Conservation (phyloP, 2,113 vertebrate species). For the Thymallus thymallus region DNA sequence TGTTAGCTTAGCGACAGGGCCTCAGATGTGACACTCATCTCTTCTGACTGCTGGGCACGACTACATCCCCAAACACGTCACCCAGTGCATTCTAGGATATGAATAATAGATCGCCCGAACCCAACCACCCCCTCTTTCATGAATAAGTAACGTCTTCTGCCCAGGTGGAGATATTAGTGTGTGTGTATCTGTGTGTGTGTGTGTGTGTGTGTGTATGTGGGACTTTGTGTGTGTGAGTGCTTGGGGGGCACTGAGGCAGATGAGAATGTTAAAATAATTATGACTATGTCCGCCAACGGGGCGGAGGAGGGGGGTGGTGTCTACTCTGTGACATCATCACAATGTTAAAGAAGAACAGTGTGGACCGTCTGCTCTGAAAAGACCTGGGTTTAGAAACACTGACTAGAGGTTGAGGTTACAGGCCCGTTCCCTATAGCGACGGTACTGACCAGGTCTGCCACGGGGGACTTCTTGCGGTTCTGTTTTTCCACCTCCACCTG, state of each 20-base stretch:
- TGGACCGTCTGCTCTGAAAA: neutral
- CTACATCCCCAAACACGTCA: constrained; percentile 49
- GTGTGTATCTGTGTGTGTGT: neutral
- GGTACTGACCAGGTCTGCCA: constrained; percentile 90
- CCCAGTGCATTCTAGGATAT: constrained; percentile 52
- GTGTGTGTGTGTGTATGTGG: neutral
- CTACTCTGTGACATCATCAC: neutral
- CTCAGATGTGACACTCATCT: constrained; percentile 51
- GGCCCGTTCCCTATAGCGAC: neutral
- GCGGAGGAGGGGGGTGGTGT: neutral
- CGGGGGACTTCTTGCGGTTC: constrained; percentile 97
- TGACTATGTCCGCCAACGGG: constrained; percentile 27
- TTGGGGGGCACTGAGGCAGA: constrained; percentile 40
- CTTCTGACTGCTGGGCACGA: constrained; percentile 57
- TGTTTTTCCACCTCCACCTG: constrained; percentile 99
- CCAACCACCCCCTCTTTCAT: constrained; percentile 44
- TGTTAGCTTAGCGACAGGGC: neutral
- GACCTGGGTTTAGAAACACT: neutral
- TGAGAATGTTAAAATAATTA: constrained; percentile 63
- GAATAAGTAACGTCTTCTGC: constrained; percentile 66
- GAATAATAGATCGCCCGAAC: constrained; percentile 64
- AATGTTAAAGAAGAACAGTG: neutral
- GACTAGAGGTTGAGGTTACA: neutral
- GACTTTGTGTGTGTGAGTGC: constrained; percentile 7
- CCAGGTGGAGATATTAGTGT: constrained; percentile 31